phyloP scores from a whole-genome alignment of 2,797 vertebrate genomes.

The Remorina albescens region DNA sequence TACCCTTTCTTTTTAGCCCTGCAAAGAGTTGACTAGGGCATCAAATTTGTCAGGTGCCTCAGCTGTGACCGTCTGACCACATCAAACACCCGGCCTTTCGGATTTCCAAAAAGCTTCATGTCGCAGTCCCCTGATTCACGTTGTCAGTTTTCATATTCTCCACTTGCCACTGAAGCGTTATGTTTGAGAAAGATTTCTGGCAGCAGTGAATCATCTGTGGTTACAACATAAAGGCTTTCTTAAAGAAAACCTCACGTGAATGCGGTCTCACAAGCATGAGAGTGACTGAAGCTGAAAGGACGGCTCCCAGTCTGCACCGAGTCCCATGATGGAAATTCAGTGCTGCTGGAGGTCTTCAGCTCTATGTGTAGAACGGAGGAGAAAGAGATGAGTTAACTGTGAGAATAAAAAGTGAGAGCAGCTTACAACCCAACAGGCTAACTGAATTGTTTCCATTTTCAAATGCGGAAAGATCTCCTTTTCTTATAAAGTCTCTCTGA shows the following conservation, averaged over 20 bases:
- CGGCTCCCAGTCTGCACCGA: constrained; percentile 40
- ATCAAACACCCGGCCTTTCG: constrained; percentile 62
- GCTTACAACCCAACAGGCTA: neutral
- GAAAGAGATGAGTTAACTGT: constrained; percentile 13
- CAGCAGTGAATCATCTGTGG: constrained; percentile 33
- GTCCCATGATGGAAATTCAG: constrained; percentile 62
- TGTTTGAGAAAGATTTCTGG: constrained; percentile 51
- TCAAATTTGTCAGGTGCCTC: constrained; percentile 85
- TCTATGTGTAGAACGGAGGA: constrained; percentile 9
- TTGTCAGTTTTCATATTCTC: constrained; percentile 80
- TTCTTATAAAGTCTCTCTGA: neutral
- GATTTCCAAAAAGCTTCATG: constrained; percentile 51
- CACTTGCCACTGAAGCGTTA: constrained; percentile 78
- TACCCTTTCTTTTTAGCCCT: constrained; percentile 81
- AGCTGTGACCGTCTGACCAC: constrained; percentile 73
- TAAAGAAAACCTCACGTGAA: constrained; percentile 63
- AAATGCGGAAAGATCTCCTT: constrained; percentile 4
- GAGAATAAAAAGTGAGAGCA: neutral
- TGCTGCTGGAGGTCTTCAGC: constrained; percentile 44
- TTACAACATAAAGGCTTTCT: constrained; percentile 53
- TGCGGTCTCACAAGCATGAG: constrained; percentile 48
- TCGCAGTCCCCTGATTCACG: constrained; percentile 68
- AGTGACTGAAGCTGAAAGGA: constrained; percentile 65
- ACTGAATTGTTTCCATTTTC: constrained; percentile 8
- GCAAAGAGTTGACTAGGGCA: constrained; percentile 81